Percentiles rank a stretch among this genome's conserved stretches.
phyloP scores from a whole-genome alignment of 2,888 invertebrate genomes.

The Brenthis hecate region DNA sequence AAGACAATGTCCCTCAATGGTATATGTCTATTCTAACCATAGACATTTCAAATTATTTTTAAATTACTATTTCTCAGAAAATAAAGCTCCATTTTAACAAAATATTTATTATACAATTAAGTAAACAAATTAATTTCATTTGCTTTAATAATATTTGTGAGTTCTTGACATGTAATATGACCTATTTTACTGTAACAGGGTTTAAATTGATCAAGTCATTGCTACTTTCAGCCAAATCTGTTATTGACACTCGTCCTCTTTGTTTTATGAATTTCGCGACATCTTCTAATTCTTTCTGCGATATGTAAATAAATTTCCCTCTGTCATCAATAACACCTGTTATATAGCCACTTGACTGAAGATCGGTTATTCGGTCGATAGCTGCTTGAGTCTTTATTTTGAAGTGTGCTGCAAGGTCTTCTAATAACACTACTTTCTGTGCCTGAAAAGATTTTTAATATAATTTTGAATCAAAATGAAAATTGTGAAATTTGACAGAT shows the following conservation, averaged over 20 bases:
- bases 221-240: constrained; percentile 96
- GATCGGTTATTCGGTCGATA: constrained; percentile 92
- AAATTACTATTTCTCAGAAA: neutral
- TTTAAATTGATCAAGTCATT: constrained; percentile 94
- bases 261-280: constrained; percentile 98
- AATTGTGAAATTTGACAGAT: no score
- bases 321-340: constrained; percentile 99
- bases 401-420: constrained; percentile 96
- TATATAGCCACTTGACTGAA: constrained; percentile 91
- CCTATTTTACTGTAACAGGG: constrained; percentile 63
- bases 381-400: constrained; percentile 94
- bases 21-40: no score
- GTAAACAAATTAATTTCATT: neutral
- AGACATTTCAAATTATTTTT: no score
- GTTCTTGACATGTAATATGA: constrained; percentile 4
- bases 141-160: constrained; percentile 9
- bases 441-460: constrained; percentile 70
- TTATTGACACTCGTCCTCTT: constrained; percentile 95
- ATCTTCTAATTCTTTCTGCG: constrained; percentile 92
- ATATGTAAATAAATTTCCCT: constrained; percentile 99
- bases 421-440: constrained; percentile 95
- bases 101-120: constrained; percentile 11
- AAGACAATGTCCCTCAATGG: no score
- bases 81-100: neutral
- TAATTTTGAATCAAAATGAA: neutral